Percentiles rank a stretch among this genome's conserved stretches.
Conservation (phyloP, 2,888 invertebrate genomes). For the Caenorhabditis uteleia region DNA sequence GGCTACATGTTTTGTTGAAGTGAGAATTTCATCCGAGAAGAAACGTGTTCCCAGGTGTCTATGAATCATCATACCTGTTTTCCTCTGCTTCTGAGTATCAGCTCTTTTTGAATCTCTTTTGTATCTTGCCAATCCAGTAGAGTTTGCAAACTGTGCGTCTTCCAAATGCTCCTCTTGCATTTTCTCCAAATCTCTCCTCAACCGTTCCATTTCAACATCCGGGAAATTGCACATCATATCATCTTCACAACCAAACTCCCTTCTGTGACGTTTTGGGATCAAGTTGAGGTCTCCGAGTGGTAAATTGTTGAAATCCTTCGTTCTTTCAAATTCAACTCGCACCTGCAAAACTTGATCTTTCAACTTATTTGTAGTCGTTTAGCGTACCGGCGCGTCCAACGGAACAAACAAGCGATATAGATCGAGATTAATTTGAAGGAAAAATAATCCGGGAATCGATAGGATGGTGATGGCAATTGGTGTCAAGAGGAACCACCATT, state of each 20-base stretch:
- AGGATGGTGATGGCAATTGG: slow-evolving; percentile 50
- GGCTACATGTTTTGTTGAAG: not conserved
- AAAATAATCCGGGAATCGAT: slow-evolving; percentile 61
- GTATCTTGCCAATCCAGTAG: slow-evolving; percentile 4
- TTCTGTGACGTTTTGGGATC: slow-evolving; percentile 22
- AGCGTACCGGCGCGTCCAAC: slow-evolving; percentile 64
- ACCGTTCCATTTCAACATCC: slow-evolving; percentile 47
- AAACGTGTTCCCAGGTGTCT: too few relatives aligned
- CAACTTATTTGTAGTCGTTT: too few relatives aligned
- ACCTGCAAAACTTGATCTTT: too few relatives aligned
- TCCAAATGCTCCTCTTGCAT: slow-evolving; percentile 23
- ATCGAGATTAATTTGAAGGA: slow-evolving; percentile 65
- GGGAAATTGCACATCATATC: slow-evolving; percentile 25
- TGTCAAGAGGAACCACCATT: slow-evolving; percentile 46
- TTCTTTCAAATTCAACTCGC: slow-evolving; percentile 52
- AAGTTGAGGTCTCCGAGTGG: slow-evolving; percentile 53
- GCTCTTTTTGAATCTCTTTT: too few relatives aligned
- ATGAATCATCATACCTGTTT: too few relatives aligned
- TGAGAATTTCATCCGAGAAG: too few relatives aligned
- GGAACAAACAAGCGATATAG: slow-evolving; percentile 68
- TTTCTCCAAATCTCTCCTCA: slow-evolving; percentile 32
- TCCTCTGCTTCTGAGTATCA: too few relatives aligned
- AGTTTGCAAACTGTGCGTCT: not conserved
- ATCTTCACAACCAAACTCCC: slow-evolving; percentile 20
- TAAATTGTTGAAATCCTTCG: slow-evolving; percentile 57